Conservation (phyloP, 2,113 vertebrate genomes). For the Rafetus swinhoei region DNA sequence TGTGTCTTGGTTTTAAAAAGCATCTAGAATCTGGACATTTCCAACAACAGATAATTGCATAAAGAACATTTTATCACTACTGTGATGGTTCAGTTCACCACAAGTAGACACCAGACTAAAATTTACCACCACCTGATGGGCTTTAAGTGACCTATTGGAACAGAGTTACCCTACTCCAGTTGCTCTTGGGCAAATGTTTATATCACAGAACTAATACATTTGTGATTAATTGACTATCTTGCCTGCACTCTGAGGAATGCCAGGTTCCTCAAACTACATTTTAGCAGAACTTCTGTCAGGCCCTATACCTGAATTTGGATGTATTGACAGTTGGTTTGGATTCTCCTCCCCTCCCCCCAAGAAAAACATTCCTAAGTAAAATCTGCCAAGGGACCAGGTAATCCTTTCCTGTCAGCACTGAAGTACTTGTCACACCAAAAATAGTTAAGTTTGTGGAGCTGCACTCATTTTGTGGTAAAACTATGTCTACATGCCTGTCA, state of each 20-base stretch:
- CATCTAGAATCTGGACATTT: not conserved
- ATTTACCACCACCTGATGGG: not conserved
- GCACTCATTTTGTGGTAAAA: not conserved
- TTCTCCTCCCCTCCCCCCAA: no score
- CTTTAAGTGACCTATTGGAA: rapidly evolving
- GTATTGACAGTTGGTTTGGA: no score
- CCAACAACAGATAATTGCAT: not conserved
- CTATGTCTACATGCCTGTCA: not conserved
- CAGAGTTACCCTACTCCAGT: not conserved
- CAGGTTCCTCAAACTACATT: no score
- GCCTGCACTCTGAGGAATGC: not conserved
- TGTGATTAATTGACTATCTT: not conserved
- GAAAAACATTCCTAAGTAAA: no score
- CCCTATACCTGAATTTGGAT: no score
- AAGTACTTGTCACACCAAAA: not conserved
- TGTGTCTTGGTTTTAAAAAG: not conserved
- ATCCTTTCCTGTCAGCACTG: not conserved
- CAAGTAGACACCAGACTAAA: not conserved
- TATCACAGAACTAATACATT: not conserved
- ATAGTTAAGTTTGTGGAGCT: not conserved
- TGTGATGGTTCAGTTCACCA: not conserved
- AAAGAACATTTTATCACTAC: not conserved
- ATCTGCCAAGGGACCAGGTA: not conserved
- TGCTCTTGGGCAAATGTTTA: not conserved
- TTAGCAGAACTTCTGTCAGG: no score